Conservation (phyloP, 2,888 invertebrate genomes). For the Eristalis pertinax region DNA sequence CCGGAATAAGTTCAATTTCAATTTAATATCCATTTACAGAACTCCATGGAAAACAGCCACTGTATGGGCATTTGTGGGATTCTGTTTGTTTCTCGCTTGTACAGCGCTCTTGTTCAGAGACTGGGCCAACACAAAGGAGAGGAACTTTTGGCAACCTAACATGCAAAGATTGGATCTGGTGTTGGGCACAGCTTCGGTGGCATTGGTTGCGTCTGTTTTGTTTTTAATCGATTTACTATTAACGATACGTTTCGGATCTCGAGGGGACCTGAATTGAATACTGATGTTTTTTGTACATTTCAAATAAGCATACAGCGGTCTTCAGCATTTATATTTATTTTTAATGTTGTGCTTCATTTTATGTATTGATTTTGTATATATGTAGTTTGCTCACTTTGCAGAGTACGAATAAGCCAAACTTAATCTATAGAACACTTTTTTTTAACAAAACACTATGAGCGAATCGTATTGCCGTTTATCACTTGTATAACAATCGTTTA, state of each 20-base stretch:
- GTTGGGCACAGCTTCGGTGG: slow-evolving; percentile 78
- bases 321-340: slow-evolving; percentile 49
- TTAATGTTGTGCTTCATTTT: slow-evolving; percentile 58
- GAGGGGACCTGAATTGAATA: slow-evolving; percentile 79
- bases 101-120: slow-evolving; percentile 79
- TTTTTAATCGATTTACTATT: slow-evolving; percentile 79
- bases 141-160: slow-evolving; percentile 81
- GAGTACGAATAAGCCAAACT: slow-evolving; percentile 47
- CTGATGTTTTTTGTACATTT: slow-evolving; percentile 16
- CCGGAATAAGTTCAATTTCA: neutral
- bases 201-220: slow-evolving; percentile 77
- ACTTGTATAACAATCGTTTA: slow-evolving; percentile 43
- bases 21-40: slow-evolving; percentile 71
- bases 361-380: slow-evolving; percentile 28
- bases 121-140: slow-evolving; percentile 80
- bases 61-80: slow-evolving; percentile 78
- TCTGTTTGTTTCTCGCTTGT: slow-evolving; percentile 78
- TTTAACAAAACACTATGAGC: slow-evolving; percentile 9
- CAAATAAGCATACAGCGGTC: slow-evolving; percentile 23
- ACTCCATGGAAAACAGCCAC: slow-evolving; percentile 80
- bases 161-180: slow-evolving; percentile 80
- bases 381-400: neutral
- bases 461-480: slow-evolving; percentile 46
- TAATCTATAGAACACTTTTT: slow-evolving; percentile 21
- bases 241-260: slow-evolving; percentile 79